Conservation (phyloP, 2,888 invertebrate genomes). For the Pollenia griseotomentosa region DNA sequence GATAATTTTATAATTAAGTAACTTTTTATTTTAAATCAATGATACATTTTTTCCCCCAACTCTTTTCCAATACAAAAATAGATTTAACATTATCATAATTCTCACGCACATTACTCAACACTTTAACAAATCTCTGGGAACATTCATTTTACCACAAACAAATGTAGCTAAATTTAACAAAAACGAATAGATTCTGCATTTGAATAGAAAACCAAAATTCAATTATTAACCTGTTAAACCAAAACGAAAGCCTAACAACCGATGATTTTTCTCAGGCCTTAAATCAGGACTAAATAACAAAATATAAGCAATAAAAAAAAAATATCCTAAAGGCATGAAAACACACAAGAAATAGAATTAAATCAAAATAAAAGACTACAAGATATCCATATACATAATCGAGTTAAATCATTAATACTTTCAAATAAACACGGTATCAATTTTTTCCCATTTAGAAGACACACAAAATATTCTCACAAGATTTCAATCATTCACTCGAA, state of each 20-base stretch:
- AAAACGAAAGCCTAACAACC: constrained; percentile 48
- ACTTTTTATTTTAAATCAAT: background rate
- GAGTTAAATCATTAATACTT: constrained; percentile 71
- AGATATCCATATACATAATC: constrained; percentile 49
- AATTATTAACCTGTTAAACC: constrained; percentile 71
- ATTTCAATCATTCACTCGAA: constrained; percentile 49
- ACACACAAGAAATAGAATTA: constrained; percentile 21
- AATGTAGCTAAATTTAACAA: constrained; percentile 25
- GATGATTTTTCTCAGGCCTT: constrained; percentile 62
- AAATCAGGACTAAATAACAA: constrained; percentile 22
- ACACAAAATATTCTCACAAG: constrained; percentile 70
- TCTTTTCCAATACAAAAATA: constrained; percentile 14
- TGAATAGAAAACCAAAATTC: constrained; percentile 61
- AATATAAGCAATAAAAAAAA: constrained; percentile 16
- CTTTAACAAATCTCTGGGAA: constrained; percentile 43
- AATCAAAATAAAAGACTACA: constrained; percentile 6
- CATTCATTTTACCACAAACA: constrained; percentile 46
- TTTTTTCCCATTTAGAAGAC: constrained; percentile 32
- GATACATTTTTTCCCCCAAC: background rate
- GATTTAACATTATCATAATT: constrained; percentile 29
- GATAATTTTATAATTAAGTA: no score
- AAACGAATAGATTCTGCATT: constrained; percentile 37
- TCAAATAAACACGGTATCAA: constrained; percentile 67
- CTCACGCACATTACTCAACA: constrained; percentile 41
- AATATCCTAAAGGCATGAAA: constrained; percentile 57